phyloP scores from a whole-genome alignment of 2,797 vertebrate species.

The Galago senegalensis region DNA sequence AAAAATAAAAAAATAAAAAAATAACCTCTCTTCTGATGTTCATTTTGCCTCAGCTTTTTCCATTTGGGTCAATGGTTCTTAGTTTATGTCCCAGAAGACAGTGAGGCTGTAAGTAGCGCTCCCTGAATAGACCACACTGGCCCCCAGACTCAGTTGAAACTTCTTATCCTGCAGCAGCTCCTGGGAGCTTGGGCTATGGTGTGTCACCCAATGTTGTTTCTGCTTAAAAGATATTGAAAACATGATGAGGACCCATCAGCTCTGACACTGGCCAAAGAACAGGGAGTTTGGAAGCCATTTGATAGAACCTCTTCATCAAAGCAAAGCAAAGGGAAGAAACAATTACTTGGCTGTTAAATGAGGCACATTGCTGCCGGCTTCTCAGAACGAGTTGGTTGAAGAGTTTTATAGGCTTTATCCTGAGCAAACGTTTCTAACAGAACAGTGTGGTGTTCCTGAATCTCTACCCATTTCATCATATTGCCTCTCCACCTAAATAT shows the following conservation, averaged over 20 bases:
- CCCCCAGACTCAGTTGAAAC: neutral
- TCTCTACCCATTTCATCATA: neutral
- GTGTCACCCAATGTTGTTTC: neutral
- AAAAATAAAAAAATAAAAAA: too few relatives aligned
- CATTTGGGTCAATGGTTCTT: neutral
- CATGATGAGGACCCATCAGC: neutral
- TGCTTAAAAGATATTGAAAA: constrained; percentile 18
- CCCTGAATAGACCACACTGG: neutral
- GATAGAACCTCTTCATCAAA: neutral
- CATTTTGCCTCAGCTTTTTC: neutral
- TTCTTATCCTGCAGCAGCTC: neutral
- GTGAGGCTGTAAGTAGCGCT: neutral
- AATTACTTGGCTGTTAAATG: neutral
- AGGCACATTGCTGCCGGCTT: neutral
- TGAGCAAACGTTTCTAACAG: neutral
- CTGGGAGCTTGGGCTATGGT: neutral
- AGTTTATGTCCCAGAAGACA: neutral
- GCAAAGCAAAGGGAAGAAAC: neutral
- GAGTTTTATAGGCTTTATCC: neutral
- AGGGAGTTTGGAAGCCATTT: neutral
- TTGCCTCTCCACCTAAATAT: neutral
- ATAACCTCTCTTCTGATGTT: neutral
- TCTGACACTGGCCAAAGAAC: neutral
- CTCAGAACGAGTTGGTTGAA: neutral
- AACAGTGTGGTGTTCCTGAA: neutral